These are phyloP conservation scores for Drosophila cardini DNA, from an alignment of 1,140 invertebrate species.

Conservation along the genomic window DNA sequence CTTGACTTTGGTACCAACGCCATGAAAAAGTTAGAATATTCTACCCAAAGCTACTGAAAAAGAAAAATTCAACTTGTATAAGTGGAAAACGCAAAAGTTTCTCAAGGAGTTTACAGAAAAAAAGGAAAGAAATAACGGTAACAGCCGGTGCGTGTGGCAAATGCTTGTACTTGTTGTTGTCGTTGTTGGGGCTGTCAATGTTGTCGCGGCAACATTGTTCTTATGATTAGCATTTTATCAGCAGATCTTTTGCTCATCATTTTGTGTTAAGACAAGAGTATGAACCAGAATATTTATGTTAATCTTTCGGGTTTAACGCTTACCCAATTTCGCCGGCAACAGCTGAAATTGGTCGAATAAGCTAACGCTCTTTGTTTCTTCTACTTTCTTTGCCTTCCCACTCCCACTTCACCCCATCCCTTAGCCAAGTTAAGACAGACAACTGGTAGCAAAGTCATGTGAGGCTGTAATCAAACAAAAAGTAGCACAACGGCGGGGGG, in stretches of 20 bases:
- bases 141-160: constrained; percentile 40
- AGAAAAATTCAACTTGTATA: constrained; percentile 52
- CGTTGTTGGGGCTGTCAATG: constrained; percentile 22
- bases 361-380: too few relatives aligned
- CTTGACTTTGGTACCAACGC: constrained; percentile 6
- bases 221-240: constrained; percentile 81
- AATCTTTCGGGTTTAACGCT: constrained; percentile 63
- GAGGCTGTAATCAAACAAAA: constrained; percentile 64
- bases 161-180: constrained; percentile 30
- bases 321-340: constrained; percentile 38
- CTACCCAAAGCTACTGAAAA: neutral
- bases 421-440: constrained; percentile 7
- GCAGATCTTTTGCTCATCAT: constrained; percentile 65
- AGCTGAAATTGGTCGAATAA: constrained; percentile 59
- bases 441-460: constrained; percentile 56
- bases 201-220: constrained; percentile 64
- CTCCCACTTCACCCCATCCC: neutral
- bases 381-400: neutral
- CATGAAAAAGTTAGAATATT: constrained; percentile 29
- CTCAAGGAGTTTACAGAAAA: constrained; percentile 49
- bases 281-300: constrained; percentile 67
- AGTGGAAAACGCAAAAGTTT: constrained; percentile 67
- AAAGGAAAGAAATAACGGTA: constrained; percentile 13
- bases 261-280: constrained; percentile 61
- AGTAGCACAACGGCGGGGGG: constrained; percentile 46